Evolutionary conservation across 2,113 vertebrate species (phyloP).

Genomic region (Gulo gulo): DNA sequence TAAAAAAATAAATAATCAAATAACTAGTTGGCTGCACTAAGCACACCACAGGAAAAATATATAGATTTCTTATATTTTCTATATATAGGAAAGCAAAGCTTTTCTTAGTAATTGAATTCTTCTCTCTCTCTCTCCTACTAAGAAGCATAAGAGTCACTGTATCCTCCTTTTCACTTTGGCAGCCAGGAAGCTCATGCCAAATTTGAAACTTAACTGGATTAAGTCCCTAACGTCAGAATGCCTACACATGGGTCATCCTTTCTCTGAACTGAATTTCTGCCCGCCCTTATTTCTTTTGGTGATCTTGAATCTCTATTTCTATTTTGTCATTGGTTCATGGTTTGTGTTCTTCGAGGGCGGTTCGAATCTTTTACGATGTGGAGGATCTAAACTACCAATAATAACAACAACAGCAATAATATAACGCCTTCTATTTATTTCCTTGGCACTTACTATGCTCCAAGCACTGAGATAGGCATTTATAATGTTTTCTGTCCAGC

Average conservation of each 20-base stretch:
- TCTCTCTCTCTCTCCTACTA: background rate
- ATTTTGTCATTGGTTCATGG: background rate
- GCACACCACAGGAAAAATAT: background rate
- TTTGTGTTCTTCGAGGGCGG: background rate
- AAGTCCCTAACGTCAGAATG: background rate
- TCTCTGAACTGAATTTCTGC: background rate
- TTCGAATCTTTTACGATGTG: background rate
- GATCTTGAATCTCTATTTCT: background rate
- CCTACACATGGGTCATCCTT: background rate
- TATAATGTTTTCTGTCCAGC: background rate
- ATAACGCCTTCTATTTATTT: background rate
- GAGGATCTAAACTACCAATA: background rate
- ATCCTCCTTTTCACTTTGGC: background rate
- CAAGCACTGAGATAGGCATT: background rate
- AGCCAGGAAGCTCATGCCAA: constrained; percentile 7
- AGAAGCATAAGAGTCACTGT: background rate
- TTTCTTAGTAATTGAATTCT: background rate
- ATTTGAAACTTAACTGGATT: background rate
- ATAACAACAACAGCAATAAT: background rate
- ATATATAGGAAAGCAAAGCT: background rate
- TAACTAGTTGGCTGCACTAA: background rate
- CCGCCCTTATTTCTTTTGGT: background rate
- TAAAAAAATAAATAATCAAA: background rate
- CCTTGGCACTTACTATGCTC: background rate
- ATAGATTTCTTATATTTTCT: background rate